A percentile compares a stretch with the other conserved stretches of the same genome.
Conservation (phyloP, 1,140 invertebrate genomes). For the Venturia canescens region DNA sequence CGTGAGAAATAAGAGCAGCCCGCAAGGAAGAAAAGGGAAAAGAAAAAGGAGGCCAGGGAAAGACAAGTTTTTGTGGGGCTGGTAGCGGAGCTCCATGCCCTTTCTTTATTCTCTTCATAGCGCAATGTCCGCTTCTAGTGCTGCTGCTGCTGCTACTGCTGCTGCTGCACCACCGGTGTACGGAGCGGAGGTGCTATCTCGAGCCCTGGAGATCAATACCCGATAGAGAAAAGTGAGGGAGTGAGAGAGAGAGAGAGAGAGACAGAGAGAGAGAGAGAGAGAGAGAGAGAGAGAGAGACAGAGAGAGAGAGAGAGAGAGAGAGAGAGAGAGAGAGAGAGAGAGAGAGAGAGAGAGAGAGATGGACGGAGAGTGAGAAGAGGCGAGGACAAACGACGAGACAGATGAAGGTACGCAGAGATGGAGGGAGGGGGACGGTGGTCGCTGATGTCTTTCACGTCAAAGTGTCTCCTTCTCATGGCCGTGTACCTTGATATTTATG, state of each 20-base stretch:
- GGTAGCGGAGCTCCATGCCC: not conserved
- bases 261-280: no score
- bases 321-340: not conserved
- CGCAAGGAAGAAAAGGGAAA: no score
- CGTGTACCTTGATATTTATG: not conserved
- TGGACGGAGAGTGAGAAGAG: not conserved
- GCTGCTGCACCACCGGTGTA: slow-evolving; percentile 10
- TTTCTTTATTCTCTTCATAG: slow-evolving; percentile 17
- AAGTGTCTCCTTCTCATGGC: not conserved
- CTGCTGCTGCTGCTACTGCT: slow-evolving; percentile 16
- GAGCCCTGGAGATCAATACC: slow-evolving; percentile 46
- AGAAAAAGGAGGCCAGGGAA: not conserved
- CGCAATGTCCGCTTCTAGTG: slow-evolving; percentile 14
- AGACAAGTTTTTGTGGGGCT: not conserved
- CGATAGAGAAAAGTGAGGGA: slow-evolving; percentile 26
- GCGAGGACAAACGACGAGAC: no score
- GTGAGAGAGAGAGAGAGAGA: not conserved
- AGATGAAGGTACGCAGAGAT: not conserved
- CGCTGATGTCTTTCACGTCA: slow-evolving; percentile 36
- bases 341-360: not conserved
- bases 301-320: no score
- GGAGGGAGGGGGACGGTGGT: not conserved
- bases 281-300: no score
- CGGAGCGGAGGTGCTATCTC: not conserved
- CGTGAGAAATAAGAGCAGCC: no score